Evolutionary conservation across 2,113 vertebrate genomes (phyloP).

Genomic region (Nicator chloris): DNA sequence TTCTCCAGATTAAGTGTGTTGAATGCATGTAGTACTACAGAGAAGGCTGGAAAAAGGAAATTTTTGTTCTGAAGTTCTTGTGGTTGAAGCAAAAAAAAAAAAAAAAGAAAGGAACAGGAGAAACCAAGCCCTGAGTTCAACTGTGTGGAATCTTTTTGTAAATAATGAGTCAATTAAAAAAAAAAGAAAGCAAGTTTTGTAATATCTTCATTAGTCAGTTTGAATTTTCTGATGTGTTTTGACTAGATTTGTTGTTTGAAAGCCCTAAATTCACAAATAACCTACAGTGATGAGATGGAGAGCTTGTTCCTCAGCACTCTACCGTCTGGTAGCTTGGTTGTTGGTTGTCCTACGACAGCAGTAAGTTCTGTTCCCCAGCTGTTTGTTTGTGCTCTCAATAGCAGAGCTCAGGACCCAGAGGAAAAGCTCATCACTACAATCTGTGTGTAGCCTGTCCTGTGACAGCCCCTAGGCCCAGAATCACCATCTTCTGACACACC

Average conservation of each 20-base stretch:
- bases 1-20: neutral
- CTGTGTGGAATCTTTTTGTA: neutral
- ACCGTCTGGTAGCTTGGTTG: fast-evolving
- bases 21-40: neutral
- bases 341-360: neutral
- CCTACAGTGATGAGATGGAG: neutral
- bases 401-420: fast-evolving
- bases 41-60: neutral
- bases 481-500: neutral
- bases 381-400: neutral
- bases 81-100: neutral
- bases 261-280: neutral
- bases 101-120: neutral
- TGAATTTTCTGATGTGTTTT: neutral
- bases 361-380: neutral
- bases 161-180: neutral
- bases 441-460: neutral
- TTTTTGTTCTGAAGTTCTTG: neutral
- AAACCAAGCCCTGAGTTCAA: neutral
- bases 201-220: neutral
- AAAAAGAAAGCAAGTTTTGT: neutral
- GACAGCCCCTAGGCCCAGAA: neutral
- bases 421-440: fast-evolving
- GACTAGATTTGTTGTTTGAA: neutral
- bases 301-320: neutral